phyloP scores from a whole-genome alignment of 2,888 invertebrate species.

The Melieria crassipennis region DNA sequence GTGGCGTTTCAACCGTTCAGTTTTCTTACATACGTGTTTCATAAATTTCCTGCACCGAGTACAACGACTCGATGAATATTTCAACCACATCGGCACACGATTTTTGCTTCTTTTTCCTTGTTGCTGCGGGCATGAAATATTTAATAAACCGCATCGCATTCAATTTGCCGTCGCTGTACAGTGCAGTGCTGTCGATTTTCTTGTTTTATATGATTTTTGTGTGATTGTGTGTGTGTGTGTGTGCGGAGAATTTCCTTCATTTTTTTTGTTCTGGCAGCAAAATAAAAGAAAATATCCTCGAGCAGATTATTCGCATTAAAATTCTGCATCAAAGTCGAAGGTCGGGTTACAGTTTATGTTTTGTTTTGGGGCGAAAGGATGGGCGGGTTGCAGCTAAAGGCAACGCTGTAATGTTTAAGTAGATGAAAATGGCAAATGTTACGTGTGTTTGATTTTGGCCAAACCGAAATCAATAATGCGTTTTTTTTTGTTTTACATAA shows the following conservation, averaged over 20 bases:
- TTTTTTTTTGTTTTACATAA: no score
- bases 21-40: no score
- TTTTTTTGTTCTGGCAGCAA: background rate
- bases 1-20: no score
- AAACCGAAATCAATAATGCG: no score
- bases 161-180: slow-evolving; percentile 17
- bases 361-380: no score
- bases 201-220: background rate
- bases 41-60: no score
- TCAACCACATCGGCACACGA: no score
- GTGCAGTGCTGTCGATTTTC: background rate
- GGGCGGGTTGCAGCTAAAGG: no score
- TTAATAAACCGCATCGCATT: slow-evolving; percentile 32
- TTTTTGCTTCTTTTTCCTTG: background rate
- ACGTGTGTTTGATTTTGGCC: no score
- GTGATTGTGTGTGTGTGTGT: background rate
- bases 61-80: no score
- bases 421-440: no score
- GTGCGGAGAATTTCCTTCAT: slow-evolving; percentile 6
- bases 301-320: slow-evolving; percentile 26
- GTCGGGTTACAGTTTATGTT: slow-evolving; percentile 24
- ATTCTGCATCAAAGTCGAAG: slow-evolving; percentile 29
- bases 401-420: no score
- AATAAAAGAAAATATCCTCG: slow-evolving; percentile 24
- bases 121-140: slow-evolving; percentile 29